Evolutionary conservation across 2,888 invertebrate species (phyloP).

Genomic region (Philopedon plagiatum): DNA sequence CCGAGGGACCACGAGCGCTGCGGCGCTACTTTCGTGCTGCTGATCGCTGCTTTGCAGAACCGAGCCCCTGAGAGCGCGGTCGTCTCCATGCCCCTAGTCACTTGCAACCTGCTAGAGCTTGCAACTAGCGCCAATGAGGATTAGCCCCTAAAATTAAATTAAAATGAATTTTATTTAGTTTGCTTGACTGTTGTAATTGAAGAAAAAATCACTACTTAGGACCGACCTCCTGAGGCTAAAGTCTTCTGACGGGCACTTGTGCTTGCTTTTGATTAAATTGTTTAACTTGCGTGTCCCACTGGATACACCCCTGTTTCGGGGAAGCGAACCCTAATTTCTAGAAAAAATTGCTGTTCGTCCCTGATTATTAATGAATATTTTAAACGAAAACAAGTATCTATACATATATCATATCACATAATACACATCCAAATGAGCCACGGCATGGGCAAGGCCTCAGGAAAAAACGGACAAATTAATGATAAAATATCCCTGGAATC

Average conservation of each 20-base stretch:
- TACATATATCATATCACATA: neutral
- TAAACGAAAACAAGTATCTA: neutral
- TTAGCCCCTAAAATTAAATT: conserved; percentile 27
- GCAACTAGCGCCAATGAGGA: conserved; percentile 14
- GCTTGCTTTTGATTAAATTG: too few relatives aligned
- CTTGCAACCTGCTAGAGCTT: conserved; percentile 14
- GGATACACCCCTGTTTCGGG: too few relatives aligned
- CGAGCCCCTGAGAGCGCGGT: conserved; percentile 22
- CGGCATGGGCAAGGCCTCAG: conserved; percentile 26
- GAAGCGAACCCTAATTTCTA: too few relatives aligned
- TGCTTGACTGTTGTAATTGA: neutral
- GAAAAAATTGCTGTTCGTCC: too few relatives aligned
- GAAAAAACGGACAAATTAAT: conserved; percentile 24
- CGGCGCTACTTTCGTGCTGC: conserved; percentile 20
- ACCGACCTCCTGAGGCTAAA: too few relatives aligned
- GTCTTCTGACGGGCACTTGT: too few relatives aligned
- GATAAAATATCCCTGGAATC: conserved; percentile 29
- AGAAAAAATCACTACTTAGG: too few relatives aligned
- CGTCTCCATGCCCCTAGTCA: conserved; percentile 37
- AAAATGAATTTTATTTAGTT: neutral
- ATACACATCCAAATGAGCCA: conserved; percentile 2
- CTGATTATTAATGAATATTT: too few relatives aligned
- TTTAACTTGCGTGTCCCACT: too few relatives aligned
- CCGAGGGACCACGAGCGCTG: conserved; percentile 18
- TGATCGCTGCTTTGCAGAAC: conserved; percentile 31